Evolutionary conservation across 2,113 vertebrate genomes (phyloP), one percentile per base, ranked within the genome.

Genomic region (Cyanoliseus patagonus): DNA sequence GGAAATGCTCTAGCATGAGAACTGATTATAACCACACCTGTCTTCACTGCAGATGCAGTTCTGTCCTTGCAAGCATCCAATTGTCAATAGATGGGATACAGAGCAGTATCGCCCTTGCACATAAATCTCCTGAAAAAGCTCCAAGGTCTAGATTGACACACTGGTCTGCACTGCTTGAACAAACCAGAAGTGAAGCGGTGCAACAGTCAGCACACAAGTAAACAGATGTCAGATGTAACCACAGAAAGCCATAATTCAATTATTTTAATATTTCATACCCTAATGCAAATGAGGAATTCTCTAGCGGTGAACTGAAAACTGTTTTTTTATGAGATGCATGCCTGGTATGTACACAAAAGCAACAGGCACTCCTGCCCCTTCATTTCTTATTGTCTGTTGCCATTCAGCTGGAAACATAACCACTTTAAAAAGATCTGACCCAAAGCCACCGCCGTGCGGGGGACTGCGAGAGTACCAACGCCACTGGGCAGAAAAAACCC

Each of bases 401-500:
- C 67, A 11, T 15, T 73, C 90, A 52, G 67, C 85, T 88, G 79
- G 62, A 92, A 96, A 80, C 57, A 49, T 5, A 57, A 30, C 42
- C 59, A 13, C 10, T 37, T 28, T 16, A 59, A 11, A 37, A 35
- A 67, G 33, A 28, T 41, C 86, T 16, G 46, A 92, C 13, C 4
- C 68, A 4, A 57, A 47, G 39, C 35, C 83, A 1, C 74, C 2
- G 44, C 2, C 14, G 13, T 28, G 9, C 12, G 3, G 49, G 64
- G 63, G 17, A 11, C 59, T 7, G 61, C 68, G 39, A 10, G 37
- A 76, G 35, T 4, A 22, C 5, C 85, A 22, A 28, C 18, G 31
- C 35, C 10, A 13, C 10, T 1, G 23, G 52, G 25, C 2, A 9
- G 19, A 3, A 3, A 6, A 31, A 4, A 16, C 2, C 55, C 57